Evolutionary conservation across 2,797 vertebrate species (phyloP), one percentile per base, ranked within the genome.

Genomic region (Aphelocoma californica): DNA sequence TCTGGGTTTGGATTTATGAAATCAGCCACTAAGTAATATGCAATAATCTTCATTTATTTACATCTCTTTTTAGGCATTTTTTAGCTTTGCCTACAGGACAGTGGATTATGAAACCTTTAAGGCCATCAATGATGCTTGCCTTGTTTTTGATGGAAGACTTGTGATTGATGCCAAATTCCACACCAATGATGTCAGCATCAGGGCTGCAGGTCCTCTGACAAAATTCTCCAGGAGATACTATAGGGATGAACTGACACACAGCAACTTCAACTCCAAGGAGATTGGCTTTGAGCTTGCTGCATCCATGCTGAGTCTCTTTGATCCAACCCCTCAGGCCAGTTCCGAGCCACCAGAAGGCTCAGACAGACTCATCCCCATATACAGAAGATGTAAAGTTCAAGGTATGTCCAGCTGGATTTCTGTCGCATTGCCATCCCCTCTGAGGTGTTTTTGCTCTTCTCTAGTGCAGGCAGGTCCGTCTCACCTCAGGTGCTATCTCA

Each of bases 161-260:
- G 98, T 99, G 74, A 98, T 99, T 16, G 97, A 99, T 74, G 71
- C 97, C 23, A 50, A 92, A 21, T 99, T 99, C 95, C 93, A 93
- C 60, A 99, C 99, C 92, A 98, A 97, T 3, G 99, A 99, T 88
- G 31, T 94, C 18, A 90, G 96, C 83, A 98, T 99, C 93, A 98
- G 92, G 60, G 98, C 97, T 5, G 99, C 99, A 7, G 99, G 99
- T 14, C 97, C 99, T 31, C 97, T 99, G 91, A 99, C 99, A 57
- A 99, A 98, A 81, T 99, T 98, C 97, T 98, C 99, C 79, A 98
- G 98, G 31, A 88, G 96, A 34, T 99, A 99, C 86, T 97, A 98
- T 24, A 90, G 97, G 12, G 98, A 98, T 14, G 97, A 98, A n/a
- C 98, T 98, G 98, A 97, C 98, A 26, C 98, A 99, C 62, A 97